Percentiles rank a stretch among this genome's conserved stretches.
Evolutionary conservation across 2,888 invertebrate genomes (phyloP).

Genomic region (Willowsia nigromaculata): DNA sequence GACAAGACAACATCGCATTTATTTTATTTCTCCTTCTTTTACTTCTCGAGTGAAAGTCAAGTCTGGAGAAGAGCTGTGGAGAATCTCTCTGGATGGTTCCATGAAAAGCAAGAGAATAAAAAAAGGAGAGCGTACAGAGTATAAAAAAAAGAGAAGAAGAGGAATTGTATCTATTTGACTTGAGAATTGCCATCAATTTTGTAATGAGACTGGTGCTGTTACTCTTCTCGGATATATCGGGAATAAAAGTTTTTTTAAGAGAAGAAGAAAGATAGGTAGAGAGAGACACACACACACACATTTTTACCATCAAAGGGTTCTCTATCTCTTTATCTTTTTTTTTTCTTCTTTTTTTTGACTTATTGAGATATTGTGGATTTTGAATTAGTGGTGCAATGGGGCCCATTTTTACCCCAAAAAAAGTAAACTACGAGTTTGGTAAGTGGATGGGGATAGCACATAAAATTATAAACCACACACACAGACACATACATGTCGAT

Average conservation of each 20-base stretch:
- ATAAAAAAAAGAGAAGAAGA: slow-evolving; percentile 43
- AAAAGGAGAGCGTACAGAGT: slow-evolving; percentile 19
- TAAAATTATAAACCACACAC: slow-evolving; percentile 35
- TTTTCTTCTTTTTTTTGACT: slow-evolving; percentile 64
- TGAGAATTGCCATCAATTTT: slow-evolving; percentile 72
- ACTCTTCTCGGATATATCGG: not conserved
- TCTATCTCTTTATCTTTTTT: slow-evolving; percentile 45
- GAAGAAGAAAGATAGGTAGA: slow-evolving; percentile 34
- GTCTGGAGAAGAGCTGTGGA: not conserved
- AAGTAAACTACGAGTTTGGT: slow-evolving; percentile 15
- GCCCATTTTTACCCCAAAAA: slow-evolving; percentile 54
- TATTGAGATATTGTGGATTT: slow-evolving; percentile 73
- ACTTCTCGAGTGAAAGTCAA: not conserved
- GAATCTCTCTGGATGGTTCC: slow-evolving; percentile 32
- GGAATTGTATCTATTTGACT: slow-evolving; percentile 71
- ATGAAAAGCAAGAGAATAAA: slow-evolving; percentile 8
- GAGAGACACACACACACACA: slow-evolving; percentile 19
- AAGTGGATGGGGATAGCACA: slow-evolving; percentile 15
- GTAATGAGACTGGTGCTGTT: slow-evolving; percentile 59
- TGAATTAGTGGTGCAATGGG: slow-evolving; percentile 69
- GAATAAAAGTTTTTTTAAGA: slow-evolving; percentile 13
- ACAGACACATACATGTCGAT: not conserved
- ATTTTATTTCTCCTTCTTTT: slow-evolving; percentile 31
- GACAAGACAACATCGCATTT: slow-evolving; percentile 39
- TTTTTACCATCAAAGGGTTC: slow-evolving; percentile 64